phyloP scores from a whole-genome alignment of 2,888 invertebrate genomes.

The Falcaria lacertinaria region DNA sequence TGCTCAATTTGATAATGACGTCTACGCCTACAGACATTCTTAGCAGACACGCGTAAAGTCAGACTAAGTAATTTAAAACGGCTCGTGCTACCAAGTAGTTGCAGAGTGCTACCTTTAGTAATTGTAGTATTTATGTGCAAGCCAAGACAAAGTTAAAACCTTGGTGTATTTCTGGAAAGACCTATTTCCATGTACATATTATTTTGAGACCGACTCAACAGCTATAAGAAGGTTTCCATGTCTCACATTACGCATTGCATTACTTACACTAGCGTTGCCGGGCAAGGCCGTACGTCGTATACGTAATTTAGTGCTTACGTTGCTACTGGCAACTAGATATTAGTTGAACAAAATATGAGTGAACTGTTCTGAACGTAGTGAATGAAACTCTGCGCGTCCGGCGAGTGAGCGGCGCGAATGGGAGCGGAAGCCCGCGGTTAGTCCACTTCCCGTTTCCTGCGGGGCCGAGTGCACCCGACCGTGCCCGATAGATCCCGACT shows the following conservation, averaged over 20 bases:
- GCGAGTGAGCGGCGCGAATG: slow-evolving; percentile 63
- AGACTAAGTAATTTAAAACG: background rate
- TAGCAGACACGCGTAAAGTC: background rate
- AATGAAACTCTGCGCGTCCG: slow-evolving; percentile 71
- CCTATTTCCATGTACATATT: no score
- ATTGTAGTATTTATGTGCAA: no score
- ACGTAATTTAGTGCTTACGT: slow-evolving; percentile 32
- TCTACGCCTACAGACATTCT: background rate
- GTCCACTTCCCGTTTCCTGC: slow-evolving; percentile 80
- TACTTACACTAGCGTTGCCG: slow-evolving; percentile 38
- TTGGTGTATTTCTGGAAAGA: no score
- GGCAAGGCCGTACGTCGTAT: slow-evolving; percentile 18
- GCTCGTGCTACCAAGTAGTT: background rate
- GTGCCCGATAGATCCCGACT: slow-evolving; percentile 36
- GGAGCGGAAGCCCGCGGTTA: slow-evolving; percentile 79
- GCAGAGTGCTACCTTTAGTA: no score
- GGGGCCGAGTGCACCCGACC: slow-evolving; percentile 62
- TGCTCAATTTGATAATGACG: background rate
- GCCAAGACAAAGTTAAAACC: no score
- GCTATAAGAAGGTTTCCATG: background rate
- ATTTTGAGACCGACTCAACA: background rate
- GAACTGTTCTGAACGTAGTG: slow-evolving; percentile 27
- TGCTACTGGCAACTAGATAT: slow-evolving; percentile 18
- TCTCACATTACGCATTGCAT: background rate
- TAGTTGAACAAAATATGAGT: slow-evolving; percentile 55